A percentile compares a stretch with the other conserved stretches of the same genome.
Evolutionary conservation across 2,113 vertebrate genomes (phyloP).

Genomic region (Tonatia bakeri): DNA sequence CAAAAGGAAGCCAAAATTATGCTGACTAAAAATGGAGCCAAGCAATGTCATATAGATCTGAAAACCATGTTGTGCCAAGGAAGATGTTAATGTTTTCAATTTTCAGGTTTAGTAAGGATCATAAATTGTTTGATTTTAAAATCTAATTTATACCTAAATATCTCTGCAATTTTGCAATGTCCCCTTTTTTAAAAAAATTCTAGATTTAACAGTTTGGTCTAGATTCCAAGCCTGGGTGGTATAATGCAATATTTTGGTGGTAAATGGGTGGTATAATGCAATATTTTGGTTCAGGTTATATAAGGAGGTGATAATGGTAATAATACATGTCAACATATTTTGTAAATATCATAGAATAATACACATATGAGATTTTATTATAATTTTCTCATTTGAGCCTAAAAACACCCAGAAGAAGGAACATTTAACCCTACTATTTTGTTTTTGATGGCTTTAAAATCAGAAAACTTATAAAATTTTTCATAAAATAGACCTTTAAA

Average conservation of each 20-base stretch:
- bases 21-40: slow-evolving; percentile 51
- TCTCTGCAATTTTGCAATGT: not conserved
- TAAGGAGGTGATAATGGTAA: not conserved
- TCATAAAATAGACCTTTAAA: not conserved
- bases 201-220: slow-evolving; percentile 15
- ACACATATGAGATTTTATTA: not conserved
- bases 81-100: slow-evolving; percentile 60
- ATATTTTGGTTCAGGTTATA: slow-evolving; percentile 22
- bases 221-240: not conserved
- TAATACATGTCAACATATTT: slow-evolving; percentile 35
- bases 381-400: not conserved
- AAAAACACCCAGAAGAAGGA: not conserved
- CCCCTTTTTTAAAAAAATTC: not conserved
- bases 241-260: not conserved
- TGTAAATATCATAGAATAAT: slow-evolving; percentile 32
- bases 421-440: not conserved
- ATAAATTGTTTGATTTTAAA: slow-evolving; percentile 62
- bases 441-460: slow-evolving; percentile 26
- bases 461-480: not conserved
- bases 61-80: slow-evolving; percentile 59
- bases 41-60: slow-evolving; percentile 61
- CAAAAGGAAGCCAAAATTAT: slow-evolving; percentile 71
- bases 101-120: slow-evolving; percentile 56
- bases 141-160: slow-evolving; percentile 41
- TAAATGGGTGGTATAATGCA: not conserved